phyloP scores from a whole-genome alignment of 2,797 vertebrate species.

The Gymnodraco acuticeps region DNA sequence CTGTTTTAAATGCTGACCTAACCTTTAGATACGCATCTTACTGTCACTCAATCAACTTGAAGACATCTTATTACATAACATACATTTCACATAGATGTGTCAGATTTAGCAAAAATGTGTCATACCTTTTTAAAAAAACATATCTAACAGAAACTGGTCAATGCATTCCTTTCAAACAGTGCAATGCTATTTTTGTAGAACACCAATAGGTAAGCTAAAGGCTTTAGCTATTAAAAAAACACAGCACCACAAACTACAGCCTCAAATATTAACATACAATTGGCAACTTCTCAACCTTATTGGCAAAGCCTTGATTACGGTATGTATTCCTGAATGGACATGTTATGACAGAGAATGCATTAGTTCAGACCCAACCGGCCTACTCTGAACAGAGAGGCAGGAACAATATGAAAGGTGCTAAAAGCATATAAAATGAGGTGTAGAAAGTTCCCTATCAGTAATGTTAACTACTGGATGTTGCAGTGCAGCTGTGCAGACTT shows the following conservation, averaged over 20 bases:
- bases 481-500: conserved; percentile 48
- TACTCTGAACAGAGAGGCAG: background rate
- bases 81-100: background rate
- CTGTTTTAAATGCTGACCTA: background rate
- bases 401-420: background rate
- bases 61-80: background rate
- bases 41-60: background rate
- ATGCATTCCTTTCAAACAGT: background rate
- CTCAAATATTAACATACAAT: background rate
- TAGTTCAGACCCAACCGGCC: too few relatives aligned
- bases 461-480: conserved; percentile 41
- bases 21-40: background rate
- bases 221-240: background rate
- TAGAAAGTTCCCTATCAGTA: conserved; percentile 52
- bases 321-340: too few relatives aligned
- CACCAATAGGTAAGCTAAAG: background rate
- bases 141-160: background rate
- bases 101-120: background rate
- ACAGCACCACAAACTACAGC: background rate
- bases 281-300: too few relatives aligned
- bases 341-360: too few relatives aligned
- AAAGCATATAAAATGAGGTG: conserved; percentile 36
- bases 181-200: background rate
- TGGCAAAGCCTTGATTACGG: background rate
- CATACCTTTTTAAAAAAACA: too few relatives aligned